These are phyloP conservation scores for Epinephelus coioides DNA, from an alignment of 2,797 vertebrate species.

Conservation along the genomic window DNA sequence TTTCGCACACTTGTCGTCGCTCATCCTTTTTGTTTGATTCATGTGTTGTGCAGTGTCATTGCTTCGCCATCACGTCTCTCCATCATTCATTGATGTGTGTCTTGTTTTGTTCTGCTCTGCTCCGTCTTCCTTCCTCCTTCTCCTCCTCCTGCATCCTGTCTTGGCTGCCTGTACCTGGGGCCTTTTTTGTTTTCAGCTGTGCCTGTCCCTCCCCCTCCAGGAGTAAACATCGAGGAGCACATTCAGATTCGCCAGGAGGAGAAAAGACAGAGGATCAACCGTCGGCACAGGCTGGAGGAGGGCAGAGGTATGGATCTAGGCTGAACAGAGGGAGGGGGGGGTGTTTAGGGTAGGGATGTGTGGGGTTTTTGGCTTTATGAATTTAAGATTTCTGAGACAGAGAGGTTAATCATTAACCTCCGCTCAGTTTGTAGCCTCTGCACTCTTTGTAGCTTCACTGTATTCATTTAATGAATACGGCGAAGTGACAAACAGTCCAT, in stretches of 20 bases:
- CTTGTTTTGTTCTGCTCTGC: constrained; percentile 82
- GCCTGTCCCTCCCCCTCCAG: constrained; percentile 95
- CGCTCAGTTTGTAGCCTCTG: too few relatives aligned
- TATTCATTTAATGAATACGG: too few relatives aligned
- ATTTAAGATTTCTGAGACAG: constrained; percentile 22
- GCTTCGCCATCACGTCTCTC: constrained; percentile 75
- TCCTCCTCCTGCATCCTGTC: constrained; percentile 69
- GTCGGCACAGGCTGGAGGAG: constrained; percentile 95
- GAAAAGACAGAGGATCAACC: constrained; percentile 96
- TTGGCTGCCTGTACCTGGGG: constrained; percentile 74
- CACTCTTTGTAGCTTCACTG: too few relatives aligned
- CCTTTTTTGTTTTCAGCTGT: constrained; percentile 92
- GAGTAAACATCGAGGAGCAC: constrained; percentile 99
- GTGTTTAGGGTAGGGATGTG: constrained; percentile 17
- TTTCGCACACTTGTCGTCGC: constrained; percentile 20
- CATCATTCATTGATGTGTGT: constrained; percentile 84
- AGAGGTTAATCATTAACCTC: constrained; percentile 19
- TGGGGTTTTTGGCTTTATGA: constrained; percentile 13
- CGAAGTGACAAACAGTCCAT: constrained; percentile 35
- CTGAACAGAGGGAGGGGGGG: neutral
- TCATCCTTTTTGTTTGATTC: constrained; percentile 47
- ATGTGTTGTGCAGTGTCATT: constrained; percentile 66
- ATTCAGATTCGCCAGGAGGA: constrained; percentile 98
- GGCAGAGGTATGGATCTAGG: constrained; percentile 91
- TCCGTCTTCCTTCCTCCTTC: constrained; percentile 63